Percentiles rank a stretch among this genome's conserved stretches.
phyloP scores from a whole-genome alignment of 2,797 vertebrate species.

The Tragelaphus oryx region DNA sequence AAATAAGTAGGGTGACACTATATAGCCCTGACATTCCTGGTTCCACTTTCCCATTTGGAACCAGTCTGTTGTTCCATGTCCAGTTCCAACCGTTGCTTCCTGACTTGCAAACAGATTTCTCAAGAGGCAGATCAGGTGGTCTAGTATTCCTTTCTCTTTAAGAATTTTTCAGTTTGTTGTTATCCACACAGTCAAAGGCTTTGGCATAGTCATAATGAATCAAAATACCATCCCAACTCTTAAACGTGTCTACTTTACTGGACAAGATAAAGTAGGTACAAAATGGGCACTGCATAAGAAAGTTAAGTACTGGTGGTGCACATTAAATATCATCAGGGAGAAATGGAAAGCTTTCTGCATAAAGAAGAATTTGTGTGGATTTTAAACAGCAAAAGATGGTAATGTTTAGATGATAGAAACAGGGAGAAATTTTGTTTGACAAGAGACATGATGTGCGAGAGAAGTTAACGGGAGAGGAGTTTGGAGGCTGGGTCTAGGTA shows the following conservation, averaged over 20 bases:
- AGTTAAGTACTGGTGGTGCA: not conserved
- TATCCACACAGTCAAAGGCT: not conserved
- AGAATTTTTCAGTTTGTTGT: not conserved
- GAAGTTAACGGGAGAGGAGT: not conserved
- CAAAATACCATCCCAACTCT: not conserved
- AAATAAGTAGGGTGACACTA: not conserved
- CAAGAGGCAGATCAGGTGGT: not conserved
- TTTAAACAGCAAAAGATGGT: not conserved
- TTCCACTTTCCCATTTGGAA: not conserved
- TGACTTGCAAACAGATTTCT: not conserved
- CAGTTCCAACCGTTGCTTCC: not conserved
- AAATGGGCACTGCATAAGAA: not conserved
- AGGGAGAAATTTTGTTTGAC: not conserved
- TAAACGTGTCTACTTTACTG: not conserved
- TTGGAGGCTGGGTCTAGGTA: not conserved
- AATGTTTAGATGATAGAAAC: not conserved
- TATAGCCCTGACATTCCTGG: not conserved
- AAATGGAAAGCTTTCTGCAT: not conserved
- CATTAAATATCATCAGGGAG: not conserved
- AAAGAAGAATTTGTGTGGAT: not conserved
- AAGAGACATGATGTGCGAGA: not conserved
- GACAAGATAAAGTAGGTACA: not conserved
- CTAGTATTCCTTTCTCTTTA: not conserved
- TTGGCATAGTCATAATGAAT: not conserved
- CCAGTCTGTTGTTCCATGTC: not conserved